Evolutionary conservation across 1,140 invertebrate species (phyloP).

Genomic region (Bombus difficillimus): DNA sequence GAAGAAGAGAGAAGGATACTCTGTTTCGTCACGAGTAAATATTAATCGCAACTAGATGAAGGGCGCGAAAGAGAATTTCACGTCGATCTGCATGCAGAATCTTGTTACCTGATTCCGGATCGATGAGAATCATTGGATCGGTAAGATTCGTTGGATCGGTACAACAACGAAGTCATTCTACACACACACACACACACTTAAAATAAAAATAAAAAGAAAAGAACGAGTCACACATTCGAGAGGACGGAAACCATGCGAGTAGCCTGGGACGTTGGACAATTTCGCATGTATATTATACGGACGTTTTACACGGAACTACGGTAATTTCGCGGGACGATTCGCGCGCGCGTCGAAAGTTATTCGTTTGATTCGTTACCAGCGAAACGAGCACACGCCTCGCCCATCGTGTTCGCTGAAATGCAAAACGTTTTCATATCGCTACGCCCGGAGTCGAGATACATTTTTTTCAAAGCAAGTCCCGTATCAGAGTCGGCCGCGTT

Average conservation of each 20-base stretch:
- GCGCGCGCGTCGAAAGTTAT: conserved; percentile 71
- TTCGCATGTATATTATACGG: conserved; percentile 32
- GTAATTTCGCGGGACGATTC: conserved; percentile 69
- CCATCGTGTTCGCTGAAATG: conserved; percentile 72
- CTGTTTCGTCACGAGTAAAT: neutral
- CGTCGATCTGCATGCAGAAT: conserved; percentile 37
- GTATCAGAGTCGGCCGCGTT: conserved; percentile 46
- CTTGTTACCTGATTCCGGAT: neutral
- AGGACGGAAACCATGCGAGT: neutral
- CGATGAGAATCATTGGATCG: neutral
- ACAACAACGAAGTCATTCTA: neutral
- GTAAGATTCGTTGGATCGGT: neutral
- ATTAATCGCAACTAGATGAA: neutral
- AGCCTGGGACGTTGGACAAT: neutral
- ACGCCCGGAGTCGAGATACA: conserved; percentile 71
- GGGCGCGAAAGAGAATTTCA: conserved; percentile 35
- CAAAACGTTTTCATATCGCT: conserved; percentile 74
- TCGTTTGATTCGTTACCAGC: conserved; percentile 71
- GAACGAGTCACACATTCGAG: neutral
- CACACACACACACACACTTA: neutral
- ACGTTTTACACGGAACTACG: conserved; percentile 59
- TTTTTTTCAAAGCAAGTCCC: conserved; percentile 75
- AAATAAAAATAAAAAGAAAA: neutral
- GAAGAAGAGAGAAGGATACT: neutral
- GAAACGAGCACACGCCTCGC: conserved; percentile 61